Base-by-base conservation (phyloP, 1,140 invertebrate genomes). In the Andricus grossulariae region DNA sequence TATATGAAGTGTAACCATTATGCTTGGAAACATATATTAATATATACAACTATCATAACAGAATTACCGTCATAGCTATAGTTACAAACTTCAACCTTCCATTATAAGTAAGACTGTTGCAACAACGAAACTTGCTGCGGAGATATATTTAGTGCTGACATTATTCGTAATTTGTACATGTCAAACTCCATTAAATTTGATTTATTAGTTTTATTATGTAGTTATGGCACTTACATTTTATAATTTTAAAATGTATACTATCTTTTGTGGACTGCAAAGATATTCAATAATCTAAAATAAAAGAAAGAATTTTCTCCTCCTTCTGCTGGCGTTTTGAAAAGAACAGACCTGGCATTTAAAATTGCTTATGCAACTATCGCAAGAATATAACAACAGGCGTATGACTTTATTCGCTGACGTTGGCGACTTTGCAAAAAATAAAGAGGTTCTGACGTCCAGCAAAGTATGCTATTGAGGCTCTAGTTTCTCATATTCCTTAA, bases 351-450 rank as follows among this genome's bases (percentile, higher is more conserved):
- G 57, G 57, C 25, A 15, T 66, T 66, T 66, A 39, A 66, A 66
- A 32, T 39, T 66, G 57, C 32, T 66, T 66, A 66, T 66, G 57
- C 57, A 66, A 66, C 57, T 66, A 21, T 66, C 32, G 25, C 57
- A 66, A 32, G 57, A 57, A 66, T 39, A 66, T 66, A 25, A 66
- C 21, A 66, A 10, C 25, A 32, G 3, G 18, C 2, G 51, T n/a
- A 60, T 13, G 19, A 60, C 57, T 39, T 66, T 66, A 66, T 66
- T 39, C 32, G 57, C 57, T 66, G 57, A 66, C 57, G 57, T 66
- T 12, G 15, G 25, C 6, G 57, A 13, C 57, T 66, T 39, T 66
- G 21, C 21, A 21, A 39, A 66, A 66, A 66, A 66, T 66, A 66
- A 39, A 39, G 60, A 66, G 60, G 25, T 66, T 39, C 60, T 66